Conservation (phyloP, 1,140 invertebrate genomes). For the Hirudo medicinalis region DNA sequence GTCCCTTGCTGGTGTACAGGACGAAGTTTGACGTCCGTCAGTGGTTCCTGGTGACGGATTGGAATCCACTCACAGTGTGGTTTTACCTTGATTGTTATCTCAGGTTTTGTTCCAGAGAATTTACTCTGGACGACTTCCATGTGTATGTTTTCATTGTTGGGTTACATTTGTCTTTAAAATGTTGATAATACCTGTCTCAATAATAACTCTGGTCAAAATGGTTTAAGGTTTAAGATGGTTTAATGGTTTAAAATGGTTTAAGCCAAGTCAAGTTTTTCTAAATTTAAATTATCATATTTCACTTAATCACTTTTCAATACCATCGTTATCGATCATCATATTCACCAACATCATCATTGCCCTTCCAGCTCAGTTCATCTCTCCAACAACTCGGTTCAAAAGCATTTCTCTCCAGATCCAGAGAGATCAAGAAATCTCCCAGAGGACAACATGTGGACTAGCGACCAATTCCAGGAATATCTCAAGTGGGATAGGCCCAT, state of each 20-base stretch:
- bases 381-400: slow-evolving; percentile 83
- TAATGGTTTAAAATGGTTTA: no score
- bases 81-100: slow-evolving; percentile 76
- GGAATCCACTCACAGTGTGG: slow-evolving; percentile 80
- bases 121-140: slow-evolving; percentile 72
- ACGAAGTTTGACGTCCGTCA: slow-evolving; percentile 78
- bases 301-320: no score
- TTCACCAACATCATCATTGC: not conserved
- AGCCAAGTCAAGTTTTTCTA: no score
- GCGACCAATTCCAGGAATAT: slow-evolving; percentile 45
- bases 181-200: no score
- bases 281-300: no score
- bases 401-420: slow-evolving; percentile 63
- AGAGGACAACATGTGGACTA: slow-evolving; percentile 71
- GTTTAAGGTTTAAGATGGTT: no score
- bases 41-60: slow-evolving; percentile 70
- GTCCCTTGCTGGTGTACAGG: slow-evolving; percentile 62
- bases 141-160: slow-evolving; percentile 46
- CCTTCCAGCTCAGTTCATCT: slow-evolving; percentile 57
- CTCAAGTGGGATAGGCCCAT: slow-evolving; percentile 36
- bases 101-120: slow-evolving; percentile 80
- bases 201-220: no score
- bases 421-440: slow-evolving; percentile 60
- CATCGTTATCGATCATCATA: no score
- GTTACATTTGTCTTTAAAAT: no score